These are phyloP conservation scores for Temnothorax ravouxi DNA, from an alignment of 2,888 invertebrate genomes.

Conservation along the genomic window DNA sequence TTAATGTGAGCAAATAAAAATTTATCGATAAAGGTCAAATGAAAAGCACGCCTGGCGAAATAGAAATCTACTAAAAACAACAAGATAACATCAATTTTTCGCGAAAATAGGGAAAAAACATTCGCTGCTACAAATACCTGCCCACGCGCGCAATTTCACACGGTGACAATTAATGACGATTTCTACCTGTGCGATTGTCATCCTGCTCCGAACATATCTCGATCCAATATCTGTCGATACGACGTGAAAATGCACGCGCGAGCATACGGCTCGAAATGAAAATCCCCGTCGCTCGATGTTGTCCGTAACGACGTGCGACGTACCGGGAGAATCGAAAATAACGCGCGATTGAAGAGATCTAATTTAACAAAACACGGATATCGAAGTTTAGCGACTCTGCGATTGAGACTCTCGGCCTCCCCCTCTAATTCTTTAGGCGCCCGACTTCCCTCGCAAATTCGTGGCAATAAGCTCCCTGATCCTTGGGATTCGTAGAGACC, in stretches of 20 bases:
- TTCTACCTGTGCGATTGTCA: slow-evolving; percentile 27
- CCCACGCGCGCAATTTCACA: slow-evolving; percentile 6
- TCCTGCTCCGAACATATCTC: slow-evolving; percentile 13
- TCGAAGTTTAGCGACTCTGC: neutral
- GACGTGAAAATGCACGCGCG: slow-evolving; percentile 21
- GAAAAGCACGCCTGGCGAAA: neutral
- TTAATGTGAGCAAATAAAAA: slow-evolving; percentile 24
- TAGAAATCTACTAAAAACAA: neutral
- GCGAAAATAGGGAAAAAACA: neutral
- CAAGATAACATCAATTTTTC: neutral
- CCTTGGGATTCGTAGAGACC: neutral
- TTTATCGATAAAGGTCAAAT: slow-evolving; percentile 32
- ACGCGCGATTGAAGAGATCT: neutral
- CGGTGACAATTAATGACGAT: slow-evolving; percentile 19
- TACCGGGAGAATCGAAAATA: neutral
- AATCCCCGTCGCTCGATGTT: slow-evolving; percentile 2
- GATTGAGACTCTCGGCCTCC: too few species aligned
- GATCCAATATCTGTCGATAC: slow-evolving; percentile 31
- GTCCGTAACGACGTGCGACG: neutral
- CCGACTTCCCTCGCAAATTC: neutral
- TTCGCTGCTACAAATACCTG: neutral
- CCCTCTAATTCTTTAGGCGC: neutral
- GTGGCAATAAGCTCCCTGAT: neutral
- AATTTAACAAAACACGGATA: neutral
- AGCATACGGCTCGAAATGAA: slow-evolving; percentile 11